A percentile compares a stretch with the other conserved stretches of the same genome.
Evolutionary conservation across 1,140 invertebrate genomes (phyloP).

Genomic region (Idris sp.): DNA sequence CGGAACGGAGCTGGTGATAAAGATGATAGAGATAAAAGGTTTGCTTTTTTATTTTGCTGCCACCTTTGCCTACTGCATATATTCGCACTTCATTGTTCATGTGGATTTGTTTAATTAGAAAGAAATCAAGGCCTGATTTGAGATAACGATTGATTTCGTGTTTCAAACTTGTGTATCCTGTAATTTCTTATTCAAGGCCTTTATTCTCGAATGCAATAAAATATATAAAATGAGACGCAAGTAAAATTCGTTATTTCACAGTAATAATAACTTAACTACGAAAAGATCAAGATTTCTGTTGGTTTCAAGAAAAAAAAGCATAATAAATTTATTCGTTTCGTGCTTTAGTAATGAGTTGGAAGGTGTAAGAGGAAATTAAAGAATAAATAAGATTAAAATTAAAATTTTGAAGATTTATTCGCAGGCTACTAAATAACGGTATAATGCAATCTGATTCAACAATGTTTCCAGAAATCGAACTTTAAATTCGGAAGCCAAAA

Average conservation of each 20-base stretch:
- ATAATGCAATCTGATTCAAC: too few relatives aligned
- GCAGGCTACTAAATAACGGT: too few relatives aligned
- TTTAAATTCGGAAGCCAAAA: not conserved
- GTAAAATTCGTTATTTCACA: not conserved
- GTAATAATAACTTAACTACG: not conserved
- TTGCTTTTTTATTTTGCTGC: slow-evolving; percentile 4
- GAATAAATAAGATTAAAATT: too few relatives aligned
- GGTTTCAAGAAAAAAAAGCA: too few relatives aligned
- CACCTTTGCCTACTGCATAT: slow-evolving; percentile 27
- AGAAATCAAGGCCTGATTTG: slow-evolving; percentile 52
- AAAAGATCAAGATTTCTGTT: not conserved
- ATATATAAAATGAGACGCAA: slow-evolving; percentile 4
- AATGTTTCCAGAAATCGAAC: too few relatives aligned
- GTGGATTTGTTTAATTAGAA: slow-evolving; percentile 49
- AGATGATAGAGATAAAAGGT: slow-evolving; percentile 48
- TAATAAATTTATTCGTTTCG: too few relatives aligned
- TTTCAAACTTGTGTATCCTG: slow-evolving; percentile 30
- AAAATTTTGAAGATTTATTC: too few relatives aligned
- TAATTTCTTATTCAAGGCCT: slow-evolving; percentile 41
- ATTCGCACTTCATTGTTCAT: slow-evolving; percentile 55
- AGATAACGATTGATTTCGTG: slow-evolving; percentile 43
- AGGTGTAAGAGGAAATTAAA: too few relatives aligned
- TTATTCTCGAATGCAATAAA: slow-evolving; percentile 1
- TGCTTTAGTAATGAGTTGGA: too few relatives aligned
- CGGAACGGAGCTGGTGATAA: slow-evolving; percentile 43